phyloP scores from a whole-genome alignment of 2,113 vertebrate genomes.

The Bucco capensis region DNA sequence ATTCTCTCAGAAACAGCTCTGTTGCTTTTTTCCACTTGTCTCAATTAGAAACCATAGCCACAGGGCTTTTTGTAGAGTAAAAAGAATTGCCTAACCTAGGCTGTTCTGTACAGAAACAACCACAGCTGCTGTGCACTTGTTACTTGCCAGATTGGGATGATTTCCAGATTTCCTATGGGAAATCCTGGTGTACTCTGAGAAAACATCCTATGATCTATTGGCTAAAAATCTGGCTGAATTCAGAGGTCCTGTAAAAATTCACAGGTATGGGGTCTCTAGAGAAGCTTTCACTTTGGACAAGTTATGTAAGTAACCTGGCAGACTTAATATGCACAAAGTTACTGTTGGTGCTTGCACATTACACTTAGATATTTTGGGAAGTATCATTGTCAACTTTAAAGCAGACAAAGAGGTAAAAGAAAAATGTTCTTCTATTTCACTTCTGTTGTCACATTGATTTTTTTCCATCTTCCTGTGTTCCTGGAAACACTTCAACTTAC shows the following conservation, averaged over 20 bases:
- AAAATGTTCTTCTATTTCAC: not conserved
- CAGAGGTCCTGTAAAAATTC: not conserved
- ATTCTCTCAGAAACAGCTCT: not conserved
- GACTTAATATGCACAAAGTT: not conserved
- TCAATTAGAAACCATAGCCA: not conserved
- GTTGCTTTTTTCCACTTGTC: not conserved
- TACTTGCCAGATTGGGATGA: not conserved
- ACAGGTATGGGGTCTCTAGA: not conserved
- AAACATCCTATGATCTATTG: not conserved
- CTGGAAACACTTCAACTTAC: not conserved
- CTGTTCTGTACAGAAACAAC: rapidly evolving
- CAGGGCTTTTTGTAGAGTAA: not conserved
- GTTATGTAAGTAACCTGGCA: not conserved
- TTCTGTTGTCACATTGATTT: not conserved
- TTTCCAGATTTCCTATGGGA: not conserved
- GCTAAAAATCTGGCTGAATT: not conserved
- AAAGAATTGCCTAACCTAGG: not conserved
- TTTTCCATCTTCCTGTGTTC: not conserved
- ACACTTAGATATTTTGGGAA: not conserved
- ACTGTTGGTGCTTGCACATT: not conserved
- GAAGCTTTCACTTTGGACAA: not conserved
- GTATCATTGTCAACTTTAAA: not conserved
- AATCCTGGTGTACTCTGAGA: not conserved
- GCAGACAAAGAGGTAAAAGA: not conserved
- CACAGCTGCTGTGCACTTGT: not conserved